Evolutionary conservation across 2,113 vertebrate genomes (phyloP).

Genomic region (Stercorarius parasiticus): DNA sequence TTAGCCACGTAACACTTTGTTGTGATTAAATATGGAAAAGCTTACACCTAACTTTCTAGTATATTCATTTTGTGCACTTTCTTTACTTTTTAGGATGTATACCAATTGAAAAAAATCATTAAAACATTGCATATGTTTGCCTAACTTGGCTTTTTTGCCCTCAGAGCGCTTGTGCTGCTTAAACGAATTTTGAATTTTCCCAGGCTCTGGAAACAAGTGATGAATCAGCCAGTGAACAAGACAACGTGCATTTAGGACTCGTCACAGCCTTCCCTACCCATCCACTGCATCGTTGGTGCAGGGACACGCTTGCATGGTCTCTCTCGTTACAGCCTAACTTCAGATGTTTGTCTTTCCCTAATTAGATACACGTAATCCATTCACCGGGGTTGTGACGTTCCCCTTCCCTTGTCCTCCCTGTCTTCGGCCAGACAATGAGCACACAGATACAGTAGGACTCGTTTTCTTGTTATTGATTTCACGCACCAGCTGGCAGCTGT

Average conservation of each 20-base stretch:
- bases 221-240: background rate
- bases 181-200: background rate
- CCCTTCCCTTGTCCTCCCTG: conserved; percentile 59
- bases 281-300: background rate
- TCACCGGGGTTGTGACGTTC: conserved; percentile 46
- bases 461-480: conserved; percentile 86
- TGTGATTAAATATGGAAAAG: background rate
- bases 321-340: background rate
- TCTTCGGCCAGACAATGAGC: conserved; percentile 79
- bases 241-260: background rate
- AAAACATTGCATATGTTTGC: background rate
- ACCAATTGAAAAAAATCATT: background rate
- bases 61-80: accelerated
- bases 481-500: conserved; percentile 83
- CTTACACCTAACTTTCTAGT: background rate
- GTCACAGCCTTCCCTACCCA: background rate
- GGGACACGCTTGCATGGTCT: background rate
- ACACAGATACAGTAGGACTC: conserved; percentile 81
- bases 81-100: background rate
- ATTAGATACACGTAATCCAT: conserved; percentile 65
- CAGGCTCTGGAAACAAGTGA: background rate
- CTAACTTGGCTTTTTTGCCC: background rate
- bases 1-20: background rate
- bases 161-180: background rate
- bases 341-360: conserved; percentile 42